Percentiles rank a stretch among this genome's conserved stretches.
Evolutionary conservation across 2,888 invertebrate species (phyloP).

Genomic region (Ophioninae sp.): DNA sequence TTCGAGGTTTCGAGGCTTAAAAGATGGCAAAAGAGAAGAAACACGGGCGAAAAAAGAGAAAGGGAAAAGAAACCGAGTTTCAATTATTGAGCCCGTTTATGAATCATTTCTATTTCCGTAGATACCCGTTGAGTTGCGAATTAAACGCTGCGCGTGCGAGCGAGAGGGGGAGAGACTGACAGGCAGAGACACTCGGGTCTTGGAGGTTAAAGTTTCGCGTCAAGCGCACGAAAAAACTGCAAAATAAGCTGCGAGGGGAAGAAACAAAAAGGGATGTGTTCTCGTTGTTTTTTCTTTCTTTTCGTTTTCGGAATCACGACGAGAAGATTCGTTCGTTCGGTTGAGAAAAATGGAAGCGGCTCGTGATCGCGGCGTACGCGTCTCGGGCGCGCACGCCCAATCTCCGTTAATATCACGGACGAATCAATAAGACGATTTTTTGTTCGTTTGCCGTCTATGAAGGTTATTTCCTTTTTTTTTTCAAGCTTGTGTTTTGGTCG

Average conservation of each 20-base stretch:
- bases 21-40: slow-evolving; percentile 23
- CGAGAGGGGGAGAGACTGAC: slow-evolving; percentile 9
- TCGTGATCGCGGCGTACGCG: slow-evolving; percentile 18
- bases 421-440: slow-evolving; percentile 72
- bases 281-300: background rate
- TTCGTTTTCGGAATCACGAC: background rate
- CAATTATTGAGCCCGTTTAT: slow-evolving; percentile 68
- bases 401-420: slow-evolving; percentile 66
- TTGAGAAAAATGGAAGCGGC: slow-evolving; percentile 29
- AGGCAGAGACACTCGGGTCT: slow-evolving; percentile 51
- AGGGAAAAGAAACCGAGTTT: slow-evolving; percentile 47
- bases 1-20: background rate
- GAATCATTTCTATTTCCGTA: slow-evolving; percentile 79
- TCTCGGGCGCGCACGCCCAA: slow-evolving; percentile 74
- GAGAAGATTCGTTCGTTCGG: background rate
- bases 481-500: background rate
- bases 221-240: background rate
- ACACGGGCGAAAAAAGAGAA: background rate
- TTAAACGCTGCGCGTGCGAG: slow-evolving; percentile 58
- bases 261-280: background rate
- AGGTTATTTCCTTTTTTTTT: background rate
- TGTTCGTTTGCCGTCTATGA: background rate
- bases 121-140: slow-evolving; percentile 72
- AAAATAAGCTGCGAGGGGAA: background rate
- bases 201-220: slow-evolving; percentile 72